These are phyloP conservation scores for Delia radicum DNA, from an alignment of 1,140 invertebrate species.

Conservation along the genomic window DNA sequence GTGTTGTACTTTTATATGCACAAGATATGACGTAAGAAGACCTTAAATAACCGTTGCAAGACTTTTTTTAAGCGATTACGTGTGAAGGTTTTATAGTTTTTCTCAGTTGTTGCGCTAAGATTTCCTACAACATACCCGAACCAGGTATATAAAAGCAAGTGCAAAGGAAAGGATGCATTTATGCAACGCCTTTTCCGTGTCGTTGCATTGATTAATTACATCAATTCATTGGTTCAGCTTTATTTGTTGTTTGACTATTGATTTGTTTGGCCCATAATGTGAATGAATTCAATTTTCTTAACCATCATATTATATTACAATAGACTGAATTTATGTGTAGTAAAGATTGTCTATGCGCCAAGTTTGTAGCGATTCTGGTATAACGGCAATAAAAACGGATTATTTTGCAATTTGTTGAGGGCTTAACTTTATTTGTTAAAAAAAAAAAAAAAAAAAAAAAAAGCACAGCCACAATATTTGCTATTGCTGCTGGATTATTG, in stretches of 20 bases:
- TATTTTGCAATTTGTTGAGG: constrained; percentile 23
- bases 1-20: background rate
- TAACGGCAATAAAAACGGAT: constrained; percentile 23
- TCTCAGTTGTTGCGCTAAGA: background rate
- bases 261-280: background rate
- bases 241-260: constrained; percentile 7
- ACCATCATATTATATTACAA: background rate
- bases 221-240: constrained; percentile 20
- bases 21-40: background rate
- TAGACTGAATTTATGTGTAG: background rate
- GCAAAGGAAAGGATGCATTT: constrained; percentile 15
- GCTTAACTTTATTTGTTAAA: constrained; percentile 23
- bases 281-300: constrained; percentile 14
- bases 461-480: background rate
- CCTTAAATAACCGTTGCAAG: background rate
- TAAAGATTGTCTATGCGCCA: background rate
- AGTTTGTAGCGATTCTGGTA: background rate
- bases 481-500: background rate
- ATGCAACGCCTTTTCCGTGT: constrained; percentile 21
- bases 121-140: background rate
- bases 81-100: background rate
- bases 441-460: no score
- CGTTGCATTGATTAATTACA: constrained; percentile 19
- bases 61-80: background rate
- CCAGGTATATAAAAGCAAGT: background rate